Evolutionary conservation across 2,113 vertebrate species (phyloP).

Genomic region (Dicaeum eximium): DNA sequence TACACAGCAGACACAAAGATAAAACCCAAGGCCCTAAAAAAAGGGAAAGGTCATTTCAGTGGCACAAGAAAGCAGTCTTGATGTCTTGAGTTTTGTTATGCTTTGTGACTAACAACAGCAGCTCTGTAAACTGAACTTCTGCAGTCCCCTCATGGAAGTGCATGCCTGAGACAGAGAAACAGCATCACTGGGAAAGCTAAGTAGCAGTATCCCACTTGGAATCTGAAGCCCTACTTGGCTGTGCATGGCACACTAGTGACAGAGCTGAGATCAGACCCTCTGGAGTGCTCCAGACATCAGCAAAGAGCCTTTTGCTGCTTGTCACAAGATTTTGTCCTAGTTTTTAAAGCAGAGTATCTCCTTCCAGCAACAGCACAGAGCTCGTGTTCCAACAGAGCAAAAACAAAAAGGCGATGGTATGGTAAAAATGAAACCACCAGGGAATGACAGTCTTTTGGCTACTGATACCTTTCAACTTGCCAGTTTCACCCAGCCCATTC

Average conservation of each 20-base stretch:
- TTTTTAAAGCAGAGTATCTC: not conserved
- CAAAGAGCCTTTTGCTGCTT: not conserved
- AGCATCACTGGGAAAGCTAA: not conserved
- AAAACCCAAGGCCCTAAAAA: not conserved
- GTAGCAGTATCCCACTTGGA: not conserved
- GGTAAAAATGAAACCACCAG: not conserved
- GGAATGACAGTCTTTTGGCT: constrained; percentile 8
- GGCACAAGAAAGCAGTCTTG: not conserved
- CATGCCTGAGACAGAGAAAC: not conserved
- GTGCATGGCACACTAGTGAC: not conserved
- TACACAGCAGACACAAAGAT: not conserved
- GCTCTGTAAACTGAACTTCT: not conserved
- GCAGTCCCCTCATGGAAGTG: not conserved
- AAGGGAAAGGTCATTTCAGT: not conserved
- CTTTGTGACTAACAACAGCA: not conserved
- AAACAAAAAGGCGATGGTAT: not conserved
- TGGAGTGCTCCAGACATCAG: not conserved
- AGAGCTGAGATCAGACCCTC: not conserved
- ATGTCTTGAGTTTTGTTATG: constrained; percentile 1
- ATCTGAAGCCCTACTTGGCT: not conserved
- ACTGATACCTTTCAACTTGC: not conserved
- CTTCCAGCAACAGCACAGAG: not conserved
- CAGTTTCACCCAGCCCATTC: not conserved
- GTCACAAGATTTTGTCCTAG: not conserved
- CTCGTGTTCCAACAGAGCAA: not conserved